Evolutionary conservation across 1,140 invertebrate genomes (phyloP), one percentile per base, ranked within the genome.

Genomic region (Medauroidea extradentata): DNA sequence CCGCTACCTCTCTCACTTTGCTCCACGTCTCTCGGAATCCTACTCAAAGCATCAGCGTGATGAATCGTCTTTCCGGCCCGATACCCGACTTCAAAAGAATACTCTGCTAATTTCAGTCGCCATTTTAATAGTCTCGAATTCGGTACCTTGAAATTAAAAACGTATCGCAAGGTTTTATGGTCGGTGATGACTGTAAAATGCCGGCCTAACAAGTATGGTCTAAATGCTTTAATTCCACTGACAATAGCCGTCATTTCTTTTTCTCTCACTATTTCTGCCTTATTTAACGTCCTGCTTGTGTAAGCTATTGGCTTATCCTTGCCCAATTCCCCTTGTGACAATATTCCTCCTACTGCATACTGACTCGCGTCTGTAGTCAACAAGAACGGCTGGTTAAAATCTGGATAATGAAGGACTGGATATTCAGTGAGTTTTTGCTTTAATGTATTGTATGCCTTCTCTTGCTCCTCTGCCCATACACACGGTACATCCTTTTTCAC

Each of bases 221-320:
- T 43, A 62, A 79, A 79, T 52, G 74, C 68, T 63, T 75, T 70
- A 2, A 74, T 63, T 11, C 71, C 71, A 70, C 72, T 78, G 0
- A 83, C 69, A 11, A 83, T 73, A 3, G 78, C 79, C 21, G 83
- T 60, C 42, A 78, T 65, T 73, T 84, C 79, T 61, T 75, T 73
- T 62, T 82, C 77, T 34, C 68, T 75, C 14, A n/a, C n/a, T 14
- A 43, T 52, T 63, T 79, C 70, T 1, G 65, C 53, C 34, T 64
- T 52, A n/a, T 60, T 72, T 13, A 77, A 57, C 11, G 62, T 73
- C 54, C 67, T 61, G 46, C 69, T 71, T 1, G 67, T 66, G 61
- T 71, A 74, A 9, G 65, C 66, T 8, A 65, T 44, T 4, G 58
- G 62, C 2, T 19, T 58, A 38, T 61, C 62, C 53, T 61, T 50